These are phyloP conservation scores for Pristiophorus japonicus DNA, from an alignment of 2,113 vertebrate species.

Conservation along the genomic window DNA sequence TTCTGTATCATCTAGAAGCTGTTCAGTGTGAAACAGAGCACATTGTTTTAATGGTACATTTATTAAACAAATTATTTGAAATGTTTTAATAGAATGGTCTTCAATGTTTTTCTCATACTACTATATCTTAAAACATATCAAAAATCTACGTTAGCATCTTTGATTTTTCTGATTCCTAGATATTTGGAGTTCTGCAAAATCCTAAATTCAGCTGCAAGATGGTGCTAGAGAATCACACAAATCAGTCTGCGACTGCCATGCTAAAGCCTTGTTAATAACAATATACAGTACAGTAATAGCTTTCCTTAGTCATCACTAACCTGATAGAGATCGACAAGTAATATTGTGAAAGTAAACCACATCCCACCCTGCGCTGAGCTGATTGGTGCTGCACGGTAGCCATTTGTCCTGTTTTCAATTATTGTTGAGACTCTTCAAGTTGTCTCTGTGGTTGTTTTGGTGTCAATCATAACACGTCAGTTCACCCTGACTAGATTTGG, in stretches of 20 bases:
- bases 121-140: neutral
- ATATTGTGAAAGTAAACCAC: conserved; percentile 11
- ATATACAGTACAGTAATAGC: neutral
- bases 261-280: neutral
- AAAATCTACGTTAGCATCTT: neutral
- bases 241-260: neutral
- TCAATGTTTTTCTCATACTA: neutral
- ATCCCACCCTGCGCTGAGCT: neutral
- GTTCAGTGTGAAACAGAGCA: neutral
- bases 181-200: neutral
- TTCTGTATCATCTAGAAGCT: neutral
- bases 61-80: neutral
- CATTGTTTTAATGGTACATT: neutral
- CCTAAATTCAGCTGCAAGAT: conserved; percentile 23
- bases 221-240: conserved; percentile 28
- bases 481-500: neutral
- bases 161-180: neutral
- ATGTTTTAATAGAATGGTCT: neutral
- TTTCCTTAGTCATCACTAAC: conserved; percentile 1
- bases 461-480: conserved; percentile 5
- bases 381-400: neutral
- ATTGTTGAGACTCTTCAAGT: conserved; percentile 31
- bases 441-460: conserved; percentile 1
- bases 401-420: conserved; percentile 6
- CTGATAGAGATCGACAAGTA: neutral